Conservation (phyloP, 2,888 invertebrate species). For the Epinotia ramella region DNA sequence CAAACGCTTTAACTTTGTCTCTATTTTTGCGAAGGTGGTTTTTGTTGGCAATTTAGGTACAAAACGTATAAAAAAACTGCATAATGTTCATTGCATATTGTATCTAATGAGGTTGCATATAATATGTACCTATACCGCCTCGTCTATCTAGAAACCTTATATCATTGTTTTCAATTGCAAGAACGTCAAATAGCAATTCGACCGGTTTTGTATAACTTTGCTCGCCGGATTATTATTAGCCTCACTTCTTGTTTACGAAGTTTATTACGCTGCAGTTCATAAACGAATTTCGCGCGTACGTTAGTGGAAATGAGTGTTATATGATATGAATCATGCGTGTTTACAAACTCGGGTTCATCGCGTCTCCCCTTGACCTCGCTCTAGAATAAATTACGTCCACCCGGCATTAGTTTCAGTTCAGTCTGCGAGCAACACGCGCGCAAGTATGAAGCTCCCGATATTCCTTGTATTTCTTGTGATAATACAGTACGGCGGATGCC, state of each 20-base stretch:
- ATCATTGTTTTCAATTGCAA: conserved; percentile 10
- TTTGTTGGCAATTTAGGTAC: not conserved
- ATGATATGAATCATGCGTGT: conserved; percentile 45
- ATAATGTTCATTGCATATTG: not conserved
- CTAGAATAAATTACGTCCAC: conserved; percentile 62
- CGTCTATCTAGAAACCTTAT: not conserved
- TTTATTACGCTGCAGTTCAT: conserved; percentile 2
- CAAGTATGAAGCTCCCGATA: conserved; percentile 64
- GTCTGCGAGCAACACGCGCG: conserved; percentile 53
- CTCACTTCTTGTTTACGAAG: not conserved
- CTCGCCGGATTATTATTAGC: conserved; percentile 1
- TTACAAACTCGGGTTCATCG: conserved; percentile 53
- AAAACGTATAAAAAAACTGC: not conserved
- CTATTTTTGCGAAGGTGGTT: no score
- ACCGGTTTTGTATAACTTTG: conserved; percentile 16
- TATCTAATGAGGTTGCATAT: not conserved
- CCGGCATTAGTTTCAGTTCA: conserved; percentile 60
- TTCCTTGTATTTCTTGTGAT: conserved; percentile 60
- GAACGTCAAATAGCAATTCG: not conserved
- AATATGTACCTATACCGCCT: not conserved
- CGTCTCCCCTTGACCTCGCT: conserved; percentile 66
- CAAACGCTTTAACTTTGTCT: no score
- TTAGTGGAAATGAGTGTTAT: not conserved
- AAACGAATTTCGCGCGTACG: not conserved
- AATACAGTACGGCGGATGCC: conserved; percentile 61